Evolutionary conservation across 2,888 invertebrate genomes (phyloP).

Genomic region (Acanthosepion lycidas): DNA sequence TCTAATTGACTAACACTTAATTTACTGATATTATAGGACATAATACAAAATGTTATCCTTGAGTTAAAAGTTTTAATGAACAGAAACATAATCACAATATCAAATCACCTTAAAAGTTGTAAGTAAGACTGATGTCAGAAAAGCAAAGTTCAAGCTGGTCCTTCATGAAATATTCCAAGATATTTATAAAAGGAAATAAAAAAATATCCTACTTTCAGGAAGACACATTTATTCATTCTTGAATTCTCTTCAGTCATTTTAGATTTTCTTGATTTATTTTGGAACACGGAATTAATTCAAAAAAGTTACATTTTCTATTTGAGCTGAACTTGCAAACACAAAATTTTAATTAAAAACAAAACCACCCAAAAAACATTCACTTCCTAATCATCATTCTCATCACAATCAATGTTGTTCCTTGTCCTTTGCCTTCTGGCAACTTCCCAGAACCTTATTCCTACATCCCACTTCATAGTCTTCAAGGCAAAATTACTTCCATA

Average conservation of each 20-base stretch:
- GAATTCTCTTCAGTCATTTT: neutral
- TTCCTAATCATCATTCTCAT: conserved; percentile 33
- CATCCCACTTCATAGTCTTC: conserved; percentile 18
- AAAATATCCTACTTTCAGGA: neutral
- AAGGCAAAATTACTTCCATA: neutral
- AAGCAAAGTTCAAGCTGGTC: no score
- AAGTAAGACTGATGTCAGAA: neutral
- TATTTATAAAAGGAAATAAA: neutral
- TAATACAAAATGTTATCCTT: neutral
- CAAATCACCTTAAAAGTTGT: neutral
- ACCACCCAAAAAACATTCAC: neutral
- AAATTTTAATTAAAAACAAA: conserved; percentile 12
- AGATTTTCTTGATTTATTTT: neutral
- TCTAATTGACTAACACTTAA: no score
- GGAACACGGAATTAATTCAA: neutral
- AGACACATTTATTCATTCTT: neutral
- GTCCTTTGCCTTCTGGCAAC: conserved; percentile 33
- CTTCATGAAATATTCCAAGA: neutral
- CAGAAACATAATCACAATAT: neutral
- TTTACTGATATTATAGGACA: neutral
- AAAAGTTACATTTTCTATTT: neutral
- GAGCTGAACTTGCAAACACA: neutral
- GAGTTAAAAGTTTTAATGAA: neutral
- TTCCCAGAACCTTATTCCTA: conserved; percentile 1
- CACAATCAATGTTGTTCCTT: neutral